These are phyloP conservation scores for Atta cephalotes DNA, from an alignment of 1,140 invertebrate genomes.

Conservation along the genomic window DNA sequence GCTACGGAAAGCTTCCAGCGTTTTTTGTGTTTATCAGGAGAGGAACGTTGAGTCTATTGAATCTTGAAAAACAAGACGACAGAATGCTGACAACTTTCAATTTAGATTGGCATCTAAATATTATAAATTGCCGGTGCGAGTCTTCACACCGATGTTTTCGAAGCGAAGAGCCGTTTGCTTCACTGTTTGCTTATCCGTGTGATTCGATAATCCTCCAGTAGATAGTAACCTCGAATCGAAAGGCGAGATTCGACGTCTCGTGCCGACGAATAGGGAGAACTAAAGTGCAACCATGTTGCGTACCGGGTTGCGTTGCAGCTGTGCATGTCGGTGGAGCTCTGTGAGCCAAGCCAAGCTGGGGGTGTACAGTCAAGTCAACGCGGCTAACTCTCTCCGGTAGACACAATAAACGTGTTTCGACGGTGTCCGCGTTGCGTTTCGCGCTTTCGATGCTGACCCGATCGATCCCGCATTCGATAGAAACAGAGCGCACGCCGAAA, in stretches of 20 bases:
- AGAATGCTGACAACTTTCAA: conserved; percentile 13
- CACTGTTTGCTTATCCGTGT: conserved; percentile 15
- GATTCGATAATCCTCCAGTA: conserved; percentile 15
- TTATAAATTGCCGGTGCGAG: background rate
- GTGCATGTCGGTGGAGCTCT: conserved; percentile 53
- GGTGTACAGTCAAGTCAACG: conserved; percentile 42
- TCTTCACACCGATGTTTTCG: conserved; percentile 10
- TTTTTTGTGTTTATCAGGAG: background rate
- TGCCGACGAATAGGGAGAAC: conserved; percentile 44
- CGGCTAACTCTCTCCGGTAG: conserved; percentile 63
- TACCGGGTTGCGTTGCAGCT: conserved; percentile 9
- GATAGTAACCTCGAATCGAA: conserved; percentile 35
- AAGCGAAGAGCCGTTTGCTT: background rate
- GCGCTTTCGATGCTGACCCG: background rate
- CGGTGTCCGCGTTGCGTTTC: conserved; percentile 54
- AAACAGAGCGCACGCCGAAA: background rate
- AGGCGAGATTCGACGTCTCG: conserved; percentile 62
- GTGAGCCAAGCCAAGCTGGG: conserved; percentile 42
- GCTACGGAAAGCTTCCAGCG: background rate
- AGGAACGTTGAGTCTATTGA: background rate
- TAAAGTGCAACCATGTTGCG: conserved; percentile 48
- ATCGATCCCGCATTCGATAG: background rate
- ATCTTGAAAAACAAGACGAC: background rate
- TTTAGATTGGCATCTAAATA: background rate
- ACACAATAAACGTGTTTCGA: conserved; percentile 68